phyloP scores from a whole-genome alignment of 2,797 vertebrate genomes.

The Pangasius djambal region DNA sequence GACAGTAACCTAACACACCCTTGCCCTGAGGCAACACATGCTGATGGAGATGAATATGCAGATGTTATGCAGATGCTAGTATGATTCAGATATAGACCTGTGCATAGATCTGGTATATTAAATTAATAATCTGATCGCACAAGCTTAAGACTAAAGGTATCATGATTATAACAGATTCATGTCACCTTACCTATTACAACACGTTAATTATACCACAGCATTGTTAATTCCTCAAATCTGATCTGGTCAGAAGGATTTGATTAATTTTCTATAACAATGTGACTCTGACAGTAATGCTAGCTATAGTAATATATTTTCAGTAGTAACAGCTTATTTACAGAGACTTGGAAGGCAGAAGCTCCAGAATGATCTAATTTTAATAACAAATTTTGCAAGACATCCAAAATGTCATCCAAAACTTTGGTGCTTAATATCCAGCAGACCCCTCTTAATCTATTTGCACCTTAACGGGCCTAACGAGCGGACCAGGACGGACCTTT shows the following conservation, averaged over 20 bases:
- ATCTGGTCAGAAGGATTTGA: background rate
- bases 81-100: background rate
- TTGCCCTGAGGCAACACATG: slow-evolving; percentile 23
- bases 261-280: background rate
- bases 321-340: background rate
- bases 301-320: background rate
- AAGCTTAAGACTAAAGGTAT: background rate
- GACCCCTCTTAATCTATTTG: slow-evolving; percentile 45
- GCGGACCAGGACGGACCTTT: slow-evolving; percentile 42
- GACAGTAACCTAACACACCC: slow-evolving; percentile 17
- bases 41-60: slow-evolving; percentile 29
- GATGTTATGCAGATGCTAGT: slow-evolving; percentile 4
- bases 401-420: slow-evolving; percentile 17
- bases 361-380: background rate
- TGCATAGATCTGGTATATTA: background rate
- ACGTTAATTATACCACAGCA: background rate
- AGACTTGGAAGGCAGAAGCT: background rate
- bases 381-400: slow-evolving; percentile 7
- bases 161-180: background rate
- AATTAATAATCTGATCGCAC: background rate
- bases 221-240: background rate
- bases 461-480: slow-evolving; percentile 52
- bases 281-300: background rate
- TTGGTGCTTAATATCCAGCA: slow-evolving; percentile 27
- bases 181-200: background rate